A percentile compares a stretch with the other conserved stretches of the same genome.
phyloP scores from a whole-genome alignment of 2,797 vertebrate genomes.

The Xenops minutus region DNA sequence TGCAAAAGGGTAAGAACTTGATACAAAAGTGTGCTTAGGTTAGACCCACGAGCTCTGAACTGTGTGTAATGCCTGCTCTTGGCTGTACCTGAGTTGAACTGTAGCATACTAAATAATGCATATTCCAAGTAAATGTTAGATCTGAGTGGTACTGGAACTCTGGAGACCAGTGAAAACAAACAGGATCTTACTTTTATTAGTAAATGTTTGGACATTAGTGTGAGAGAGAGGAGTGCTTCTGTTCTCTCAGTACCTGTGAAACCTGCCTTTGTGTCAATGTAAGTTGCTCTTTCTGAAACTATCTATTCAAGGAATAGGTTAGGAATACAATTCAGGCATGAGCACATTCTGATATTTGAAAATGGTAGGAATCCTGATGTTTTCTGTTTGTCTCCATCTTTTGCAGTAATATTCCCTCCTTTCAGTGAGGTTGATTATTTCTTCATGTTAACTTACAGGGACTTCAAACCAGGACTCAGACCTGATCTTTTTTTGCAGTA shows the following conservation, averaged over 20 bases:
- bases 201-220: not conserved
- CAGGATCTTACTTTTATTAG: not conserved
- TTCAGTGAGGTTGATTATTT: not conserved
- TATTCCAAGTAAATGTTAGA: not conserved
- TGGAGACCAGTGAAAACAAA: not conserved
- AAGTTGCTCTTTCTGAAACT: not conserved
- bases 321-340: not conserved
- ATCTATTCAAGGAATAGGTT: not conserved
- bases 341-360: not conserved
- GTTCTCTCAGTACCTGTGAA: not conserved
- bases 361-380: not conserved
- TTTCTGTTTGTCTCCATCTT: not conserved
- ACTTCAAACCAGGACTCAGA: not conserved
- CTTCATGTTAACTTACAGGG: not conserved
- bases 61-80: not conserved
- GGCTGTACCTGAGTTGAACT: conserved; percentile 10
- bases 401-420: not conserved
- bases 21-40: not conserved
- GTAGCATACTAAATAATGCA: not conserved
- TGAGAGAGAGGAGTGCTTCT: not conserved
- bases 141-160: not conserved
- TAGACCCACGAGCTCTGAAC: not conserved
- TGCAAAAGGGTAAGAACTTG: not conserved
- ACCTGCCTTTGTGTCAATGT: not conserved
- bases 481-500: not conserved